A percentile compares a stretch with the other conserved stretches of the same genome.
These are phyloP conservation scores for Sitta europaea DNA, from an alignment of 2,113 vertebrate genomes.

Conservation along the genomic window DNA sequence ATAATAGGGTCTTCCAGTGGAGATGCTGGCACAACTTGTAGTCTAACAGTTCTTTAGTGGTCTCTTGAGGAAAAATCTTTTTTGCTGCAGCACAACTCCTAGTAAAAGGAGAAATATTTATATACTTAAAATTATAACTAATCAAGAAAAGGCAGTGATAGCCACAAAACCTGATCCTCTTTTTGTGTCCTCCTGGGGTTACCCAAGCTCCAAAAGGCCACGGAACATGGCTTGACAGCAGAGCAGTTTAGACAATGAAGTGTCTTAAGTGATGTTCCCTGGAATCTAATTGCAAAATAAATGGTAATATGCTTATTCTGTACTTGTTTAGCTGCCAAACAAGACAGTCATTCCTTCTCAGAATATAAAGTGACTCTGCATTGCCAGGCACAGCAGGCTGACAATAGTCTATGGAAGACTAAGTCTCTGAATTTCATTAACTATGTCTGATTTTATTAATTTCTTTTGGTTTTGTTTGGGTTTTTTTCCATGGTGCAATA, in stretches of 20 bases:
- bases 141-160: not conserved
- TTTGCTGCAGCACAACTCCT: not conserved
- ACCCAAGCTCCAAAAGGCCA: not conserved
- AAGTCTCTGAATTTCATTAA: constrained; percentile 49
- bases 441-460: not conserved
- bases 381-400: constrained; percentile 51
- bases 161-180: not conserved
- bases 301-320: not conserved
- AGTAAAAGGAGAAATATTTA: not conserved
- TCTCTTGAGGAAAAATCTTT: not conserved
- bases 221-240: not conserved
- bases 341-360: not conserved
- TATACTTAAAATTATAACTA: not conserved
- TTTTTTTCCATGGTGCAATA: not conserved
- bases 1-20: not conserved
- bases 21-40: not conserved
- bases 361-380: not conserved
- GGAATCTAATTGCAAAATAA: constrained; percentile 33
- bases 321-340: constrained; percentile 20
- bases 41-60: not conserved
- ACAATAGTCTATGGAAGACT: not conserved
- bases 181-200: not conserved
- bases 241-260: not conserved
- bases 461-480: not conserved
- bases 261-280: constrained; percentile 16